phyloP scores from a whole-genome alignment of 1,140 invertebrate species.

The Bombus waltoni region DNA sequence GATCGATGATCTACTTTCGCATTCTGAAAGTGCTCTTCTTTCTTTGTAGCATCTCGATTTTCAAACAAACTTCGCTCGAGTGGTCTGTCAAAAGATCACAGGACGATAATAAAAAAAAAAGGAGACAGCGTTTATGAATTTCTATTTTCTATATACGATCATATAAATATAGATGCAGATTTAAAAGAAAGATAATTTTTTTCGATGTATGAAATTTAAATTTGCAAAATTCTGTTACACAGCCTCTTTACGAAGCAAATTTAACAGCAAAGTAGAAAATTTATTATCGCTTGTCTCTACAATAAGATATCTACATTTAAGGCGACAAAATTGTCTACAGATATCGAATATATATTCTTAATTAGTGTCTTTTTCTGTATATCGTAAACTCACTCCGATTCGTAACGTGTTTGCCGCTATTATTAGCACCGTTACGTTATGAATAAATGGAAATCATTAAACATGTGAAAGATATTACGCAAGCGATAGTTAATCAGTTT shows the following conservation, averaged over 20 bases:
- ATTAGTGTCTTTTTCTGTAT: neutral
- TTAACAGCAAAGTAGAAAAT: too few relatives aligned
- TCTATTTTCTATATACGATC: too few relatives aligned
- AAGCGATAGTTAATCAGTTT: neutral
- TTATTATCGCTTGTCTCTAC: neutral
- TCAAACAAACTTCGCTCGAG: neutral
- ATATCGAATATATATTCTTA: neutral
- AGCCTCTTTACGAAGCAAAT: too few relatives aligned
- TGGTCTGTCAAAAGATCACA: neutral
- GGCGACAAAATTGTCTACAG: neutral
- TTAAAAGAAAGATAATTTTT: neutral
- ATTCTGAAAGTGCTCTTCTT: neutral
- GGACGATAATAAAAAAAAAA: neutral
- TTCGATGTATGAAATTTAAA: neutral
- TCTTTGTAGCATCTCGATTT: neutral
- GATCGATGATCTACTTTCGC: conserved; percentile 63
- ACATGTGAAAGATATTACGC: neutral
- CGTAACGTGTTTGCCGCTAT: neutral
- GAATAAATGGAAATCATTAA: neutral
- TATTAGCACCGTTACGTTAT: neutral
- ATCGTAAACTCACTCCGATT: neutral
- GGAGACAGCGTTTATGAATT: neutral
- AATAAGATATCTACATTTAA: neutral
- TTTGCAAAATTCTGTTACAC: neutral
- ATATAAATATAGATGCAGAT: neutral